Conservation (phyloP, 2,888 invertebrate species). For the Lasioglossum figueresi region DNA sequence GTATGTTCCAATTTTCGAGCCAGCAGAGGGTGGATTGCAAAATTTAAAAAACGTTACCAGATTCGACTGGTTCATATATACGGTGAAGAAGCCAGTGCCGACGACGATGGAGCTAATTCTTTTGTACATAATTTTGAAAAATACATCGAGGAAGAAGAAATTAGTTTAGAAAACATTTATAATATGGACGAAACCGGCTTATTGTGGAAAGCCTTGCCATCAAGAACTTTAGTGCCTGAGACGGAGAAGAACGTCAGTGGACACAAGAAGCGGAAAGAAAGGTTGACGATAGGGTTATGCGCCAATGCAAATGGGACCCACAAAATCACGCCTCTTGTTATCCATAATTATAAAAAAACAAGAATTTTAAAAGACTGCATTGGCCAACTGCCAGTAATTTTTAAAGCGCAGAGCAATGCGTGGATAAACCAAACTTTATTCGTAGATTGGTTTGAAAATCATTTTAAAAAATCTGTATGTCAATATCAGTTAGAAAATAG, state of each 20-base stretch:
- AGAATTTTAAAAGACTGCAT: not conserved
- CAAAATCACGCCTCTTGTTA: not conserved
- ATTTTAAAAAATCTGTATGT: too few species aligned
- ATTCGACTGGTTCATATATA: too few species aligned
- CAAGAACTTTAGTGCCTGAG: not conserved
- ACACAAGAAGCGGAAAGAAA: not conserved
- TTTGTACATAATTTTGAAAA: conserved; percentile 10
- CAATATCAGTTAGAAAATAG: too few species aligned
- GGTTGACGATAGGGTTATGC: not conserved
- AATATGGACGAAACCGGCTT: conserved; percentile 10
- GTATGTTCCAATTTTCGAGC: too few species aligned
- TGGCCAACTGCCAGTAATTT: not conserved
- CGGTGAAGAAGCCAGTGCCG: too few species aligned
- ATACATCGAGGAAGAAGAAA: conserved; percentile 8
- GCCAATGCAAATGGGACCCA: not conserved
- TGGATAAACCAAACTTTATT: not conserved
- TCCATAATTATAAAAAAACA: not conserved
- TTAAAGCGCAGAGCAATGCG: conserved; percentile 15
- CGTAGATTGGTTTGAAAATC: not conserved
- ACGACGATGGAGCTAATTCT: too few species aligned
- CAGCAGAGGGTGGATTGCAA: too few species aligned
- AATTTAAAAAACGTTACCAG: too few species aligned
- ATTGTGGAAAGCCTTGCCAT: conserved; percentile 3
- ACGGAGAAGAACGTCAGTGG: not conserved
- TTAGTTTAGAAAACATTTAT: conserved; percentile 23